A percentile compares a stretch with the other conserved stretches of the same genome.
Conservation (phyloP, 2,797 vertebrate genomes). For the Xenops minutus region DNA sequence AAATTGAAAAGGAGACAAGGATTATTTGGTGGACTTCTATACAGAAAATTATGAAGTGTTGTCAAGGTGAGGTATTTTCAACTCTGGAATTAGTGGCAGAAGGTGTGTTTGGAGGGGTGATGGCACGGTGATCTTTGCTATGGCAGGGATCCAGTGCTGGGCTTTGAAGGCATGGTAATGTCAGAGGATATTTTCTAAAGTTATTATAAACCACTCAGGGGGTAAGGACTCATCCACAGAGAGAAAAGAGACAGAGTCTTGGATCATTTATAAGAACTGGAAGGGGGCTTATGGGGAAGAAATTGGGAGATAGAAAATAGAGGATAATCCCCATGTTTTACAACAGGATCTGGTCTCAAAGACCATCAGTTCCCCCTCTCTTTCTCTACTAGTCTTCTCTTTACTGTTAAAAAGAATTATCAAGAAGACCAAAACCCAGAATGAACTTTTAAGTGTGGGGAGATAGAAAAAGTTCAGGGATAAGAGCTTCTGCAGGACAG, state of each 20-base stretch:
- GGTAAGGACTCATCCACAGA: not conserved
- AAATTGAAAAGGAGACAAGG: not conserved
- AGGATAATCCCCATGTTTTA: not conserved
- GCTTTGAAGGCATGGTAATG: not conserved
- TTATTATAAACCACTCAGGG: not conserved
- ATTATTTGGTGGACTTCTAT: not conserved
- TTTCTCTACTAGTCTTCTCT: not conserved
- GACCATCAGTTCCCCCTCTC: not conserved
- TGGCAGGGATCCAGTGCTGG: not conserved
- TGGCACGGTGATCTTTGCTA: not conserved
- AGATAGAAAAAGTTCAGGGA: not conserved
- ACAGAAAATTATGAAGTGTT: not conserved
- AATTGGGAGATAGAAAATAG: not conserved
- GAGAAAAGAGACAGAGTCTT: not conserved
- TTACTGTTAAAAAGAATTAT: not conserved
- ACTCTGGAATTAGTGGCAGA: not conserved
- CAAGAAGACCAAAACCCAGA: not conserved
- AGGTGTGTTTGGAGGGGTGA: not conserved
- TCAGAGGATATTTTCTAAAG: not conserved
- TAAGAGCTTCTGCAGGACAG: not conserved
- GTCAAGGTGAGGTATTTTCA: not conserved
- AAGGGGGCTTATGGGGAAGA: not conserved
- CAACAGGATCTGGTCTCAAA: not conserved
- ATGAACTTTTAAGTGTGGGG: not conserved
- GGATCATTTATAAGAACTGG: not conserved